Percentiles rank a stretch among this genome's conserved stretches.
phyloP scores from a whole-genome alignment of 2,113 vertebrate genomes.

The Thunnus maccoyii region DNA sequence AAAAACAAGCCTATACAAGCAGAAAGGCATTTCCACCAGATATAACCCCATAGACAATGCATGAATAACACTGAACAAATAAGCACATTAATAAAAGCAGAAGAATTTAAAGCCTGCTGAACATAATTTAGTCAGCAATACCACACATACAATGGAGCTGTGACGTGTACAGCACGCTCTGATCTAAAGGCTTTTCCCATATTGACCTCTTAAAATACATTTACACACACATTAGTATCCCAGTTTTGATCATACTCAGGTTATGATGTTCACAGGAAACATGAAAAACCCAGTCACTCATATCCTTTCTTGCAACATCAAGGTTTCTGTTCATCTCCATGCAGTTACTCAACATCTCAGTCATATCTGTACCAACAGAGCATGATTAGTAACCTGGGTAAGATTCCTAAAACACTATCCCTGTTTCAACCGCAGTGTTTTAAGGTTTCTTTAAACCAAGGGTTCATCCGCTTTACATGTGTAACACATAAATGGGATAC shows the following conservation, averaged over 20 bases:
- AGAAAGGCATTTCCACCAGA: background rate
- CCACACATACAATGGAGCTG: background rate
- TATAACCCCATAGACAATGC: background rate
- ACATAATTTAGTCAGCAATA: background rate
- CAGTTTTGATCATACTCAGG: background rate
- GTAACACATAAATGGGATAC: too few species aligned
- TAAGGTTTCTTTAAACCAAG: background rate
- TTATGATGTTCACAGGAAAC: background rate
- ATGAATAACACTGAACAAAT: background rate
- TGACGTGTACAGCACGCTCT: background rate
- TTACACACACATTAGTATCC: background rate
- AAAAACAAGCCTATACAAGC: constrained; percentile 1
- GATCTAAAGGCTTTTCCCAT: background rate
- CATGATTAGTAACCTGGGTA: background rate
- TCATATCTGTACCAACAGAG: background rate
- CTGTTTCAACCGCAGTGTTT: background rate
- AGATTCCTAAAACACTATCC: background rate
- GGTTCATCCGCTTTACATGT: background rate
- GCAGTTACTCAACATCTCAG: background rate
- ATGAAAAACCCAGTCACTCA: background rate
- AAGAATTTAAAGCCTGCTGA: background rate
- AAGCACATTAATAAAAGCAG: background rate
- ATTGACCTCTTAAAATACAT: background rate
- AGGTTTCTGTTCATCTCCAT: background rate
- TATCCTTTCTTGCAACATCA: background rate